Percentiles rank a stretch among this genome's conserved stretches.
Evolutionary conservation across 2,888 invertebrate species (phyloP).

Genomic region (Protodeltote pygarga): DNA sequence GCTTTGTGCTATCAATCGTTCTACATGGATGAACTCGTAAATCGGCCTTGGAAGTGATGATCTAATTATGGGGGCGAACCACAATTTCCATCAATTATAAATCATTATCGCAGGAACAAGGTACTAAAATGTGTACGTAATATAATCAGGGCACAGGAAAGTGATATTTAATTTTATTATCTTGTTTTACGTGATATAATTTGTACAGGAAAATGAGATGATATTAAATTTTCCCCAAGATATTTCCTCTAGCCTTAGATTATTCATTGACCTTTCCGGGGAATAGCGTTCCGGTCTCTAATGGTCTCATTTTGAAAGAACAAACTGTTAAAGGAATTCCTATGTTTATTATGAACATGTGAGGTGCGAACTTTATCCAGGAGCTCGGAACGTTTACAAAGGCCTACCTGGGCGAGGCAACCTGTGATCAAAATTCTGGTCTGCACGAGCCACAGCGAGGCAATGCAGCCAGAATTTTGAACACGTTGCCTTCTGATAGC

Average conservation of each 20-base stretch:
- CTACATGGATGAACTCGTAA: constrained; percentile 13
- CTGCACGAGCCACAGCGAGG: too few species aligned
- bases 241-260: constrained; percentile 24
- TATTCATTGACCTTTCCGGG: constrained; percentile 2
- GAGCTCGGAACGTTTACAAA: too few species aligned
- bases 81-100: too few species aligned
- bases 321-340: background rate
- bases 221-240: constrained; percentile 6
- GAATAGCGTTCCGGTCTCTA: background rate
- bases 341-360: background rate
- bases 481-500: too few species aligned
- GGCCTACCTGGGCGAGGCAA: too few species aligned
- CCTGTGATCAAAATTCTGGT: too few species aligned
- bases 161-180: background rate
- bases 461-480: too few species aligned
- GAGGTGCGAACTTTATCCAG: background rate
- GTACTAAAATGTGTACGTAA: background rate
- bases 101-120: background rate
- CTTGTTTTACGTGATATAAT: background rate
- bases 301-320: constrained; percentile 3
- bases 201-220: constrained; percentile 10
- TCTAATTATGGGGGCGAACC: constrained; percentile 11
- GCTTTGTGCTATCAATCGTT: constrained; percentile 32
- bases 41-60: constrained; percentile 23
- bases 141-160: background rate